A percentile compares a stretch with the other conserved stretches of the same genome.
These are phyloP conservation scores for Donacobius atricapilla DNA, from an alignment of 2,113 vertebrate species.

Conservation along the genomic window DNA sequence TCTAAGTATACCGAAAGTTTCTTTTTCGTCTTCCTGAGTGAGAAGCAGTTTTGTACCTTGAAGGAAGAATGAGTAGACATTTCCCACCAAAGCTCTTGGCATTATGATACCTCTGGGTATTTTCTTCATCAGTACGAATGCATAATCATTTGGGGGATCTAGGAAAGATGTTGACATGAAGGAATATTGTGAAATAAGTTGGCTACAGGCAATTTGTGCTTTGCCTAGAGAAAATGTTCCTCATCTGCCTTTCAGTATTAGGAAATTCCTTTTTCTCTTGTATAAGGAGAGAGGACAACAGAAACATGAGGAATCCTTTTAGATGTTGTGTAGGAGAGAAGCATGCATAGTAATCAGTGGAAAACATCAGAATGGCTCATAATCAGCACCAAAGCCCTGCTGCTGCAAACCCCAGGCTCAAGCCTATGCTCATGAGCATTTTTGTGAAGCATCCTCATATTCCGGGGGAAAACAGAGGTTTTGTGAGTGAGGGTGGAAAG, in stretches of 20 bases:
- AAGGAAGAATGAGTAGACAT: neutral
- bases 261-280: neutral
- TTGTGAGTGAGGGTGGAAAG: neutral
- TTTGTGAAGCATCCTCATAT: neutral
- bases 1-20: neutral
- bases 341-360: neutral
- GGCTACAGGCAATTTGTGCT: neutral
- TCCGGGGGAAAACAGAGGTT: neutral
- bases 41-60: neutral
- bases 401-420: neutral
- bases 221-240: neutral
- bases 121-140: neutral
- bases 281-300: neutral
- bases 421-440: neutral
- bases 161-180: neutral
- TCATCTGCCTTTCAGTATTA: constrained; percentile 35
- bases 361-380: neutral
- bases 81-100: neutral
- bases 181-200: neutral
- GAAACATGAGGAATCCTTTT: neutral
- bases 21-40: neutral
- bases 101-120: neutral
- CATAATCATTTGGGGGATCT: neutral
- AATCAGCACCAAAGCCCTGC: neutral
- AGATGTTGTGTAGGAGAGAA: neutral